Conservation (phyloP, 2,888 invertebrate species). For the Pachymerium ferrugineum region DNA sequence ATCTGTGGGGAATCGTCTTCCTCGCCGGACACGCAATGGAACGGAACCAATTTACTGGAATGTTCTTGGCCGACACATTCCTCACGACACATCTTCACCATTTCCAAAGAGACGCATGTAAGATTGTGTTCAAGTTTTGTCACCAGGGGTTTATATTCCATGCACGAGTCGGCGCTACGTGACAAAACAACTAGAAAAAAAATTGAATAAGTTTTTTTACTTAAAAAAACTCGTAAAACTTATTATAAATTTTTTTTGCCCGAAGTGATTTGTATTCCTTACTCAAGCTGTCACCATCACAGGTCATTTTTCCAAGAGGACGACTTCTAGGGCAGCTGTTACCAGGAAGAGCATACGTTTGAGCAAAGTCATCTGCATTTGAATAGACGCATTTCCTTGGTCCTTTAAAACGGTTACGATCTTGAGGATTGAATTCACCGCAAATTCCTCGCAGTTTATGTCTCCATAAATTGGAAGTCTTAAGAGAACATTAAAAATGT, state of each 20-base stretch:
- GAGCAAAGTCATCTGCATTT: not conserved
- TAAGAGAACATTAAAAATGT: too few relatives aligned
- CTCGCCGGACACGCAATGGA: not conserved
- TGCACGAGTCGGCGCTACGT: not conserved
- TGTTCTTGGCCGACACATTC: not conserved
- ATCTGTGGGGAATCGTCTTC: too few relatives aligned
- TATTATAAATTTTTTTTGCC: not conserved
- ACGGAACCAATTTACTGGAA: not conserved
- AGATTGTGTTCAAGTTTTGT: too few relatives aligned
- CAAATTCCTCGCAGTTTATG: not conserved
- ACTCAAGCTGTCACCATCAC: too few relatives aligned
- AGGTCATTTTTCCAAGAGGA: not conserved
- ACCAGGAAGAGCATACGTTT: not conserved
- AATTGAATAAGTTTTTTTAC: too few relatives aligned
- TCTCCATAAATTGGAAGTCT: constrained; percentile 2
- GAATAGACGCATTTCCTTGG: not conserved
- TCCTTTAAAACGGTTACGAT: not conserved
- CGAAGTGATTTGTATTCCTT: too few relatives aligned
- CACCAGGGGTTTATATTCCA: not conserved
- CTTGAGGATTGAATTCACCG: not conserved
- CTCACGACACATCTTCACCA: not conserved
- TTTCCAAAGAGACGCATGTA: not conserved
- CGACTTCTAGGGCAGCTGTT: not conserved
- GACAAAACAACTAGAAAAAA: not conserved
- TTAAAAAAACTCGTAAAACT: not conserved